Conservation (phyloP, 2,113 vertebrate species). For the Corvus moneduloides region DNA sequence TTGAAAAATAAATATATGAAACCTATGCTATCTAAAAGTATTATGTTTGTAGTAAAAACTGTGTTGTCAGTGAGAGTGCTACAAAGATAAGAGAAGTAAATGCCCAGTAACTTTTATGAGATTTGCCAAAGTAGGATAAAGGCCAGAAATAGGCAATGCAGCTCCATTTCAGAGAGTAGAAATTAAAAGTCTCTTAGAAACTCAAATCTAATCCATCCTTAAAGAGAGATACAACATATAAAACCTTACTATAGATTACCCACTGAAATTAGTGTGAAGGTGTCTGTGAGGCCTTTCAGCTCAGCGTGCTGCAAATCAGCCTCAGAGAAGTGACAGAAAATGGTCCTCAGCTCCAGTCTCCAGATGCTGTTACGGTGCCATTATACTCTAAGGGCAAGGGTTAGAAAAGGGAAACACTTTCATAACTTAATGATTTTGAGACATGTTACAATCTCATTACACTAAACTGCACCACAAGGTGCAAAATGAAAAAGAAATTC, state of each 20-base stretch:
- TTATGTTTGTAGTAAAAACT: not conserved
- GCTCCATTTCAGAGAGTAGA: not conserved
- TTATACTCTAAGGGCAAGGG: slow-evolving; percentile 26
- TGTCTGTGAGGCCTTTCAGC: not conserved
- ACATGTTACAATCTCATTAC: slow-evolving; percentile 49
- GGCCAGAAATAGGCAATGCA: not conserved
- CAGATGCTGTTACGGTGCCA: not conserved
- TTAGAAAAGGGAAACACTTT: slow-evolving; percentile 27
- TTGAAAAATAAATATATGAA: slow-evolving; percentile 10
- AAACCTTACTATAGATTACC: not conserved
- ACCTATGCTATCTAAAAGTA: not conserved
- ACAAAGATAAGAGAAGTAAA: not conserved
- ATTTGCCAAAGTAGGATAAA: not conserved
- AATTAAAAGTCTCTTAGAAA: not conserved
- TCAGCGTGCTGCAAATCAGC: not conserved
- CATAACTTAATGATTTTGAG: slow-evolving; percentile 39
- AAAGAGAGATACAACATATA: not conserved
- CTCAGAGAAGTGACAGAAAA: not conserved
- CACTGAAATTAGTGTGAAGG: not conserved
- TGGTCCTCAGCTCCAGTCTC: not conserved
- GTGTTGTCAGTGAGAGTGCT: not conserved
- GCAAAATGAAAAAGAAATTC: slow-evolving; percentile 13
- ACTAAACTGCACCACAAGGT: not conserved
- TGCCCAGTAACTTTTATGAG: not conserved
- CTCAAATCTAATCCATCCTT: not conserved